phyloP scores from a whole-genome alignment of 2,797 vertebrate genomes.

The Sebastes miniatus region DNA sequence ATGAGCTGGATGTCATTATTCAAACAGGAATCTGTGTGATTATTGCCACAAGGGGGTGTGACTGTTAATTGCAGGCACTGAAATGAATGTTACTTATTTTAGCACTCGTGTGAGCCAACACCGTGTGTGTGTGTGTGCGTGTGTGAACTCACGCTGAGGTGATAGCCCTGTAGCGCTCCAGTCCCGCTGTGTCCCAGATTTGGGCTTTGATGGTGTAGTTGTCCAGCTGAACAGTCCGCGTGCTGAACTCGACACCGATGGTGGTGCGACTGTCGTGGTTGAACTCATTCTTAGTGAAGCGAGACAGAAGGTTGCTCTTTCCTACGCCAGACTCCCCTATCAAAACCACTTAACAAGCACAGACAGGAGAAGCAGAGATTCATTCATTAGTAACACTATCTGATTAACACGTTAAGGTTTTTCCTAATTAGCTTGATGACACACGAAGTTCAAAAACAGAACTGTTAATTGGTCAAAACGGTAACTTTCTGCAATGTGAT shows the following conservation, averaged over 20 bases:
- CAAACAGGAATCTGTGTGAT: neutral
- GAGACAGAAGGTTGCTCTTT: constrained; percentile 95
- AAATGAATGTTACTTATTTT: neutral
- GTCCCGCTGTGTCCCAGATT: constrained; percentile 98
- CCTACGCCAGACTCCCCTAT: constrained; percentile 98
- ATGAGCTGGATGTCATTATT: neutral
- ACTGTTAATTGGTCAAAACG: neutral
- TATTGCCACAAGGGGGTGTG: neutral
- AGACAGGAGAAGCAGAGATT: neutral
- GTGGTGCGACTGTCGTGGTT: constrained; percentile 96
- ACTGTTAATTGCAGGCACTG: neutral
- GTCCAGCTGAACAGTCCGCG: constrained; percentile 91
- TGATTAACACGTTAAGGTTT: neutral
- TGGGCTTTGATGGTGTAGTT: constrained; percentile 95
- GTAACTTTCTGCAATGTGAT: neutral
- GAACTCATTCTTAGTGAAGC: constrained; percentile 98
- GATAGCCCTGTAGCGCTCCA: constrained; percentile 97
- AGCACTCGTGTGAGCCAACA: neutral
- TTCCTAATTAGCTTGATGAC: neutral
- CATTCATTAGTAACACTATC: neutral
- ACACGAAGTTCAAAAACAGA: neutral
- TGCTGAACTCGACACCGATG: constrained; percentile 98
- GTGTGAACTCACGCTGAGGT: constrained; percentile 92
- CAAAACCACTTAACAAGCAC: constrained; percentile 87
- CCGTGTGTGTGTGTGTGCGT: constrained; percentile 5